Conservation (phyloP, 2,113 vertebrate species). For the Podiceps cristatus region DNA sequence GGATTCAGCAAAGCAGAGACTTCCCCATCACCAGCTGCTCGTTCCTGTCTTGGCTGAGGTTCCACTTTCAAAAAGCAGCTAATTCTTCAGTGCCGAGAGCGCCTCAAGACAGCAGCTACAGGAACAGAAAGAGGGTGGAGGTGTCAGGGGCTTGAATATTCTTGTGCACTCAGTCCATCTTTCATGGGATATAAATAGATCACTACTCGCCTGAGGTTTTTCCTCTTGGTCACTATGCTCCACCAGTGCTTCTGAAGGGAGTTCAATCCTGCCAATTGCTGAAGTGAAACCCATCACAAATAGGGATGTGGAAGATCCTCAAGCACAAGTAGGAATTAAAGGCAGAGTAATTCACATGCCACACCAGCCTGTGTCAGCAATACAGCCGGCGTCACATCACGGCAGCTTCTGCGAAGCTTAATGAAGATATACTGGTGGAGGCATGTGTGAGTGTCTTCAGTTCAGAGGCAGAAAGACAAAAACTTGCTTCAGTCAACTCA, state of each 20-base stretch:
- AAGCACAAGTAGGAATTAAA: background rate
- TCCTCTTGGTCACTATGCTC: background rate
- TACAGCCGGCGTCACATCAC: background rate
- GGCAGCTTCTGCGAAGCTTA: background rate
- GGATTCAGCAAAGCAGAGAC: background rate
- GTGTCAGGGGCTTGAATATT: background rate
- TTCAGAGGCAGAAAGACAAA: constrained; percentile 6
- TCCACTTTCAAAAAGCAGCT: background rate
- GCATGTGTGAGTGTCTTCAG: background rate
- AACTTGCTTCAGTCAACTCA: background rate
- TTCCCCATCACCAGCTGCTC: background rate
- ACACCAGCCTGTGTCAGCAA: background rate
- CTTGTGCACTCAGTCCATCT: background rate
- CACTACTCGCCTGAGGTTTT: background rate
- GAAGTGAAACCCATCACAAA: background rate
- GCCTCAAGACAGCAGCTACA: background rate
- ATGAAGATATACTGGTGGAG: background rate
- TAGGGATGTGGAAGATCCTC: background rate
- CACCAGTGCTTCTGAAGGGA: background rate
- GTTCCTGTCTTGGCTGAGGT: background rate
- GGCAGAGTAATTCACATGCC: background rate
- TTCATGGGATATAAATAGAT: constrained; percentile 44
- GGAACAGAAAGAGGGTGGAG: background rate
- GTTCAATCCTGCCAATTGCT: background rate
- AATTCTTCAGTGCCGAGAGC: background rate